Conservation (phyloP, 2,888 invertebrate genomes). For the Amblyjoppa fuscipennis region DNA sequence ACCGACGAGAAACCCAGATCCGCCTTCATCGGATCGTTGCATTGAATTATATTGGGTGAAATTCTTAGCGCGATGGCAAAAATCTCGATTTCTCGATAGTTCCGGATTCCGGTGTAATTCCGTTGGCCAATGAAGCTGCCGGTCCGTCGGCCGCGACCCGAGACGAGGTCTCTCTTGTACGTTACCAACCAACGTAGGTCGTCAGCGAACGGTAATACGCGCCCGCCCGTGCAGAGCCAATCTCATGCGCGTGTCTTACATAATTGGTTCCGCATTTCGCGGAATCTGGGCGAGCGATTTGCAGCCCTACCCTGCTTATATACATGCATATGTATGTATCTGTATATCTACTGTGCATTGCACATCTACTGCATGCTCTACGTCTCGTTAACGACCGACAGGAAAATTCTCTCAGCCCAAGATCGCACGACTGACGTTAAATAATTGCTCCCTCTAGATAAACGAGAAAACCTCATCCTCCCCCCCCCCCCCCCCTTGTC, state of each 20-base stretch:
- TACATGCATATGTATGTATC: background rate
- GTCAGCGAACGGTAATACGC: slow-evolving; percentile 6
- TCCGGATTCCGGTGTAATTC: background rate
- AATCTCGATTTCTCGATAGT: slow-evolving; percentile 5
- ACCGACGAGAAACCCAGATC: too few relatives aligned
- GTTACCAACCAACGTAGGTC: slow-evolving; percentile 26
- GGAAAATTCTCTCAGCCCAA: slow-evolving; percentile 61
- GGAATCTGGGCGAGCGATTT: slow-evolving; percentile 54
- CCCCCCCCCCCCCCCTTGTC: background rate
- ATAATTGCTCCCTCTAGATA: slow-evolving; percentile 46
- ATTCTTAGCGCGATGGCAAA: background rate
- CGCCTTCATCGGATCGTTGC: background rate
- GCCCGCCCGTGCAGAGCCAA: slow-evolving; percentile 34
- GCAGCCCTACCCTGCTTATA: slow-evolving; percentile 29
- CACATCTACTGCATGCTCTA: slow-evolving; percentile 12
- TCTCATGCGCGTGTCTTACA: slow-evolving; percentile 51
- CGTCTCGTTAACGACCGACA: slow-evolving; percentile 60
- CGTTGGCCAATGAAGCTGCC: slow-evolving; percentile 13
- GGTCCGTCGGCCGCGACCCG: slow-evolving; percentile 25
- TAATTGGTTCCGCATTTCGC: slow-evolving; percentile 60
- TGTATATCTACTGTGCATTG: background rate
- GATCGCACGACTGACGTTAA: slow-evolving; percentile 54
- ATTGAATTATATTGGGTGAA: background rate
- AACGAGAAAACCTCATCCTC: slow-evolving; percentile 5
- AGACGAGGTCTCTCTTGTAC: slow-evolving; percentile 11